phyloP scores from a whole-genome alignment of 1,140 invertebrate species.

The Drosophila parvula region DNA sequence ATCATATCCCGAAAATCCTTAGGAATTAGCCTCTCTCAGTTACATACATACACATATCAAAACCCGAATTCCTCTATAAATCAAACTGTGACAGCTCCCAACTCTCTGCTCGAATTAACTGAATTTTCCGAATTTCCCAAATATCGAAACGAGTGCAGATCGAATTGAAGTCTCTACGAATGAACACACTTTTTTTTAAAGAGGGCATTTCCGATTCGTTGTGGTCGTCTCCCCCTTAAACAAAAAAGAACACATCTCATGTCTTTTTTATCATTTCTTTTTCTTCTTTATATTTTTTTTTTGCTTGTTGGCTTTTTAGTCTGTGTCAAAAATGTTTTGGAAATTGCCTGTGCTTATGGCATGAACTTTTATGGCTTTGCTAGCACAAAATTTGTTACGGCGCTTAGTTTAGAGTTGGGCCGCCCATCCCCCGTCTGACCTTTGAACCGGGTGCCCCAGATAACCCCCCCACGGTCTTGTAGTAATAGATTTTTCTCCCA shows the following conservation, averaged over 20 bases:
- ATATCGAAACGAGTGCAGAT: constrained; percentile 4
- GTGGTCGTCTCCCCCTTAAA: not conserved
- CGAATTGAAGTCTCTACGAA: not conserved
- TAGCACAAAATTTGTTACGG: constrained; percentile 70
- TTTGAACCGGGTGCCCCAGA: not conserved
- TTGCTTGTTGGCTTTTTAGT: constrained; percentile 8
- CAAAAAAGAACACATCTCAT: not conserved
- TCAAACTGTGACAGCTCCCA: not conserved
- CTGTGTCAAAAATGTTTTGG: constrained; percentile 31
- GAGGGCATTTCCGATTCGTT: constrained; percentile 30
- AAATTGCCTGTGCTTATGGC: constrained; percentile 35
- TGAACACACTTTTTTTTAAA: not conserved
- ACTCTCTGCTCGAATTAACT: not conserved
- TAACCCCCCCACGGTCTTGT: too few species aligned
- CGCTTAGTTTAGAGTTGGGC: constrained; percentile 44
- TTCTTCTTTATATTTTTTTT: constrained; percentile 1
- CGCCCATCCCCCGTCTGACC: not conserved
- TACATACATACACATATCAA: too few species aligned
- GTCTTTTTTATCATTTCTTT: constrained; percentile 21
- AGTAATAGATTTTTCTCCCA: constrained; percentile 64
- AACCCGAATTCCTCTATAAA: not conserved
- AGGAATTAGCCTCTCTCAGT: too few species aligned
- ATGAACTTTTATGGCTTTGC: constrained; percentile 70
- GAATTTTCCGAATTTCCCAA: not conserved
- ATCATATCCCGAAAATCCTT: too few species aligned